Conservation (phyloP, 2,888 invertebrate species). For the Callinectes sapidus region DNA sequence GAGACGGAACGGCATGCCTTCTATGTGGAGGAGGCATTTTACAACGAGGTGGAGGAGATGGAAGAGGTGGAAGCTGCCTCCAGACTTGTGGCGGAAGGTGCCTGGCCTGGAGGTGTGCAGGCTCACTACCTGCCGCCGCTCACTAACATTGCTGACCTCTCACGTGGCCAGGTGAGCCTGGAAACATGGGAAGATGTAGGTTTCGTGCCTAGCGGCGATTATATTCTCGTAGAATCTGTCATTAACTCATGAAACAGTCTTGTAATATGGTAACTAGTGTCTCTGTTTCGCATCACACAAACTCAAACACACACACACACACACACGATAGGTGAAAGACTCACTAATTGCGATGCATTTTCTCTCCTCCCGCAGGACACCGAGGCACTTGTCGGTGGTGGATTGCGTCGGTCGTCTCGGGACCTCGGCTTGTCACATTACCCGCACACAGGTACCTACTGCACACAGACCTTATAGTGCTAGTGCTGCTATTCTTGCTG, state of each 20-base stretch:
- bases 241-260: too few relatives aligned
- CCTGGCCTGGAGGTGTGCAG: background rate
- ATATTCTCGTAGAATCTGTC: too few relatives aligned
- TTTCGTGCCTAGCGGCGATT: background rate
- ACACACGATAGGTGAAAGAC: background rate
- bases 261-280: too few relatives aligned
- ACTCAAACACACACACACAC: too few relatives aligned
- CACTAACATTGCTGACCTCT: background rate
- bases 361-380: background rate
- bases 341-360: background rate
- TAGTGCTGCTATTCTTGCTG: background rate
- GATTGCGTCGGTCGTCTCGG: background rate
- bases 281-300: too few relatives aligned
- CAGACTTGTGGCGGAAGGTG: background rate
- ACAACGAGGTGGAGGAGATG: background rate
- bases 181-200: background rate
- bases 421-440: conserved; percentile 39
- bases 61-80: background rate
- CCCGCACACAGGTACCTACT: conserved; percentile 43
- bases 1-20: background rate
- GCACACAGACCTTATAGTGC: background rate
- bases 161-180: background rate
- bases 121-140: background rate
- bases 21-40: background rate
- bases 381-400: background rate